Evolutionary conservation across 2,888 invertebrate species (phyloP), one percentile per base, ranked within the genome.

Genomic region (Hesperia comma): DNA sequence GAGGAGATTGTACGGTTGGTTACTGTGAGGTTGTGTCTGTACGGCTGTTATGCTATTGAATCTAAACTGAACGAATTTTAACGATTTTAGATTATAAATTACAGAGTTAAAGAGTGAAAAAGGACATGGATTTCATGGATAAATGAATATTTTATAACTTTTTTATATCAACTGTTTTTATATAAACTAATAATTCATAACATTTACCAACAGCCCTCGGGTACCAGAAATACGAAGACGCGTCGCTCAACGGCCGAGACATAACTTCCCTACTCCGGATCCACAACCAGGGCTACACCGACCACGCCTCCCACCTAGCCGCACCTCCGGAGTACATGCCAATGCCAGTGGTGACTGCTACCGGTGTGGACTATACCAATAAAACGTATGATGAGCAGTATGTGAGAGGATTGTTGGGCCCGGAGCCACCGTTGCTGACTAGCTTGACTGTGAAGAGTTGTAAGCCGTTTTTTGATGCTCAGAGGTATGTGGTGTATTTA

Each of bases 331-430:
- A 80, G 12, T 90, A 87, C 76, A 66, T 69, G 0, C 86, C 87
- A 0, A 68, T 68, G 0, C 91, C 91, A 0, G 68, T 79, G 0
- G 61, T 84, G 0, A 82, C 84, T 0, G 68, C 70, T 0, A 76
- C 77, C 0, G 90, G 90, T 0, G 87, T 91, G 1, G 92, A 92
- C 46, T 92, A 84, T 61, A 91, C 91, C 0, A 78, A 85, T 55
- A 78, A 76, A 21, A 54, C 57, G 0, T 86, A 89, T 15, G 77
- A 87, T 10, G 80, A 82, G 0, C 63, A 78, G 0, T 90, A 88
- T 6, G 80, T 89, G 0, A 79, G 85, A 0, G 74, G 70, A 0
- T n/a, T 89, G 0, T 54, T 92, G 0, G 91, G 91, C 0, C 86
- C 90, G 0, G 67, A 84, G 19, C 89, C 90, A 0, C 90, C 91